Base-by-base conservation (phyloP, 35 echinoderm and acorn worm genomes). In the Chiridota heheva region DNA sequence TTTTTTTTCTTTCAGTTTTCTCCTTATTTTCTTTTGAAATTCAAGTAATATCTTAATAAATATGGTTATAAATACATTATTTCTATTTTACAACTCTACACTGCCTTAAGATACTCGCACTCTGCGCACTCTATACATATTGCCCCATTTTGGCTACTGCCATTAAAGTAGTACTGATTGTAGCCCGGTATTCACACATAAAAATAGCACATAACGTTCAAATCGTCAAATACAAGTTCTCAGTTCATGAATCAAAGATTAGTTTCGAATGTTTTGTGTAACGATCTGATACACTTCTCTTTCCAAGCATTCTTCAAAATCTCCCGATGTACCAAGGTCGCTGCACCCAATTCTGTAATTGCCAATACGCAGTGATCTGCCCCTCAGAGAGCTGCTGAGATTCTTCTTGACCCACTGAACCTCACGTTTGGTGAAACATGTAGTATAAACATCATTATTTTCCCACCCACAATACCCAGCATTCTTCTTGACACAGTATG, bases 371-470 rank as follows among this genome's bases (percentile, higher is more conserved):
- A 53, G 10, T 28, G 75, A 24, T 13, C 75, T 49, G 33, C 75
- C 75, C 36, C 20, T 16, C 16, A 78, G 4, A 13, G 75, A 24
- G 0, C 34, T 20, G 35, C 53, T 78, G 15, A 78, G 17, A 29
- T 78, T 57, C 29, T 38, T 17, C 33, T 78, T 78, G 53, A 58
- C 75, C 75, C 75, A 78, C 2, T 30, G 51, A 6, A 38, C 42
- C 29, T 78, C 75, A 6, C 75, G n/a, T 8, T 78, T 57, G 4
- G 62, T 57, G 36, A 78, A 78, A 43, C 75, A 78, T 2, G 58
- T 37, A 17, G 58, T 78, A 58, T 78, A 78, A 22, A 40, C 62
- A 13, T 40, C 25, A 29, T 78, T 78, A 22, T 60, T 39, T 26
- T 35, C 33, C 75, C 75, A 78, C 4, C 51, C 33, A 20, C 75